These are phyloP conservation scores for Tiliacea aurago DNA, from an alignment of 2,888 invertebrate species.

Conservation along the genomic window DNA sequence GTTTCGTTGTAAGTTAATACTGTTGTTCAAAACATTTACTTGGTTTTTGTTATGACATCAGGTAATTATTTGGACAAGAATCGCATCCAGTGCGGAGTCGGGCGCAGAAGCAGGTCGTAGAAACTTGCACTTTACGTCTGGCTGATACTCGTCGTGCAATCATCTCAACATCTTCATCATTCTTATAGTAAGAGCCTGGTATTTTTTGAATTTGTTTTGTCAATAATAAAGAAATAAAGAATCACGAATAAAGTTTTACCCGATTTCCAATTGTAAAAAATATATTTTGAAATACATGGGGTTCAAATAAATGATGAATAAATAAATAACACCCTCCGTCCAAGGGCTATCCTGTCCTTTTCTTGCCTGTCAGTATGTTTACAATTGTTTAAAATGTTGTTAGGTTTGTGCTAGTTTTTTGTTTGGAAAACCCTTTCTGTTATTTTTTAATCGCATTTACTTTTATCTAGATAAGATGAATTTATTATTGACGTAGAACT, in stretches of 20 bases:
- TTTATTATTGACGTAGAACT: neutral
- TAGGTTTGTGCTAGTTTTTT: conserved; percentile 29
- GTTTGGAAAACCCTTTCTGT: conserved; percentile 38
- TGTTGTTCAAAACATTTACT: conserved; percentile 67
- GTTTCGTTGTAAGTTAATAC: conserved; percentile 74
- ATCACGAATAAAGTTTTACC: conserved; percentile 79
- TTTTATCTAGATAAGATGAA: neutral
- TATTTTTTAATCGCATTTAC: conserved; percentile 11
- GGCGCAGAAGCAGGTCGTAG: conserved; percentile 35
- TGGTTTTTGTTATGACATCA: conserved; percentile 74
- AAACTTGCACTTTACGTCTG: conserved; percentile 35
- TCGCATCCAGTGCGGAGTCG: conserved; percentile 14
- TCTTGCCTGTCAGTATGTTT: conserved; percentile 68
- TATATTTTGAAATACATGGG: conserved; percentile 69
- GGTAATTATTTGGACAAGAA: conserved; percentile 75
- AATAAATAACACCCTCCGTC: conserved; percentile 63
- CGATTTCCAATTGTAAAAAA: conserved; percentile 72
- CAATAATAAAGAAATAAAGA: conserved; percentile 82
- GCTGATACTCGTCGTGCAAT: conserved; percentile 58
- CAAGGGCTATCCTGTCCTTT: conserved; percentile 75
- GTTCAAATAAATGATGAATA: conserved; percentile 63
- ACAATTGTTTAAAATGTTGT: conserved; percentile 43
- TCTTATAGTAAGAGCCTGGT: conserved; percentile 89
- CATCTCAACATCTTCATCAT: conserved; percentile 73
- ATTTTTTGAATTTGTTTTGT: conserved; percentile 88